Base-by-base conservation (phyloP, 1,140 invertebrate species). In the Delia radicum region DNA sequence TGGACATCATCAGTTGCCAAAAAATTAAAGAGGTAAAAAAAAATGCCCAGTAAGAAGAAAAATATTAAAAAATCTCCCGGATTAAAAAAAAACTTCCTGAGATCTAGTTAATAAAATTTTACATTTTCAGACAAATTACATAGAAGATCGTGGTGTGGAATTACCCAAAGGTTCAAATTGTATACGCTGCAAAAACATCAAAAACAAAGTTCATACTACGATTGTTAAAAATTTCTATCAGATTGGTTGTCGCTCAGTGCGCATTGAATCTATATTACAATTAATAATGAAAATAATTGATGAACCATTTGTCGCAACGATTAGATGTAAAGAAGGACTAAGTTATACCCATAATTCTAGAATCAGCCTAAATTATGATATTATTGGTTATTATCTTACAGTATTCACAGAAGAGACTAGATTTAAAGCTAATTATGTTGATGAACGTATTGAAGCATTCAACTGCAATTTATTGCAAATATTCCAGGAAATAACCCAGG, bases 201-300 rank as follows among this genome's bases (percentile, higher is more conserved):
- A 95, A 83, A 82, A 84, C 15, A 86, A 88, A 3, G 94, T 97
- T 79, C 89, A 90, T 3, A 98, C 96, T 87, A 96, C 94, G 10
- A 90, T 94, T 55, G 90, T 97, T 27, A 93, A 91, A 15, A 95
- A 96, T 86, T 97, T 96, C 85, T 98, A 97, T 87, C 96, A 98
- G 85, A 91, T 89, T 10, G 93, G 92, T 3, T 84, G 86, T 0
- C 86, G 90, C 62, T 89, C 89, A 2, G 88, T 93, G 1, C 87
- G 90, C 42, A 88, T 90, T 26, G 90, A 90, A 62, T 92, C 92
- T 77, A 89, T 94, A 0, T 87, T 96, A 0, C 94, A 97, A 84
- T 84, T 97, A 7, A 82, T 97, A 67, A 90, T 92, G 86, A 89
- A 92, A 88, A 85, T 94, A 55, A 93, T 94, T 87, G 92, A 94